These are phyloP conservation scores for Limnephilus rhombicus DNA, from an alignment of 2,888 invertebrate species.

Conservation along the genomic window DNA sequence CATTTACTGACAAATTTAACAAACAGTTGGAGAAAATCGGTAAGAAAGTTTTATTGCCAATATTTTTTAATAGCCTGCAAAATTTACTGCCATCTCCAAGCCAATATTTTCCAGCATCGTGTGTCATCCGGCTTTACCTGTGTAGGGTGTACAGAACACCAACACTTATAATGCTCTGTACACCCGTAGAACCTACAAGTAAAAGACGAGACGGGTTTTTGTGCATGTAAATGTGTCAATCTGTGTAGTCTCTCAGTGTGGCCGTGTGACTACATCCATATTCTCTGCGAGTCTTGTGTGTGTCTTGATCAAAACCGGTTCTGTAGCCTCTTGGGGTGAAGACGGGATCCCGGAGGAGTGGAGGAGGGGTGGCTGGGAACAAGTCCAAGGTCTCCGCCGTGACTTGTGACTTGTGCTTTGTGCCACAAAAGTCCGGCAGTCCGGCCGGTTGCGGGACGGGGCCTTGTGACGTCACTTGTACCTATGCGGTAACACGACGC, in stretches of 20 bases:
- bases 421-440: background rate
- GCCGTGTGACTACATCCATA: background rate
- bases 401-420: background rate
- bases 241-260: background rate
- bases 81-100: background rate
- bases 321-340: background rate
- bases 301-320: background rate
- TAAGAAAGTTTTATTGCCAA: background rate
- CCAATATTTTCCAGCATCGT: background rate
- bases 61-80: background rate
- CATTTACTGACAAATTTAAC: background rate
- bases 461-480: constrained; percentile 9
- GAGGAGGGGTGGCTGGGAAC: constrained; percentile 3
- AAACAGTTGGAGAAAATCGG: background rate
- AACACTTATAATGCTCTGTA: too few species aligned
- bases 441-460: background rate
- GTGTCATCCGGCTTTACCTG: background rate
- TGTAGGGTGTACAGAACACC: background rate
- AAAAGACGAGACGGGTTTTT: background rate
- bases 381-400: constrained; percentile 14
- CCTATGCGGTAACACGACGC: background rate
- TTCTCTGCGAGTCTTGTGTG: background rate
- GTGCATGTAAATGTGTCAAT: background rate
- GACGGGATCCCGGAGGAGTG: background rate
- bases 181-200: too few species aligned